Conservation (phyloP, 2,113 vertebrate genomes). For the Gymnocephalus cernua region DNA sequence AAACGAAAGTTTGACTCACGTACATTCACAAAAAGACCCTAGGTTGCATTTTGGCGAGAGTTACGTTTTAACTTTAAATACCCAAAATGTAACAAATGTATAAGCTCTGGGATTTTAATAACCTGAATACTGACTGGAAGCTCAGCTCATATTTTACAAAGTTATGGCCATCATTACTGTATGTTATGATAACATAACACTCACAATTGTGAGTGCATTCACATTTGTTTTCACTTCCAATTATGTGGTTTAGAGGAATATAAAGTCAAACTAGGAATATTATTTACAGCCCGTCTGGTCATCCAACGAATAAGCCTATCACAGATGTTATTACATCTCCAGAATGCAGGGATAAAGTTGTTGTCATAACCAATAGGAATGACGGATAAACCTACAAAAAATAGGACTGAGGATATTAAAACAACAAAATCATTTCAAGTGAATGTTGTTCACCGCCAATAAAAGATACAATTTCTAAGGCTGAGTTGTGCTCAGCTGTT, state of each 20-base stretch:
- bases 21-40: too few relatives aligned
- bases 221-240: neutral
- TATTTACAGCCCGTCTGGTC: neutral
- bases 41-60: too few relatives aligned
- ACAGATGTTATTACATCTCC: conserved; percentile 6
- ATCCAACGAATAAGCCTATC: neutral
- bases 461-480: neutral
- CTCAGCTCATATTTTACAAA: neutral
- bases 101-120: neutral
- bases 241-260: too few relatives aligned
- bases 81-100: neutral
- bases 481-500: neutral
- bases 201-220: neutral
- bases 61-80: neutral
- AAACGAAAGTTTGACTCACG: too few relatives aligned
- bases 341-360: neutral
- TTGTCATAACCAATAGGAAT: neutral
- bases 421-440: conserved; percentile 11
- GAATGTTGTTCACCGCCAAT: conserved; percentile 13
- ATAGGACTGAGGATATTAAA: conserved; percentile 7
- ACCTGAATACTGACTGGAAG: neutral
- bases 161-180: neutral
- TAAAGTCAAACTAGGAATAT: neutral
- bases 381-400: conserved; percentile 13
- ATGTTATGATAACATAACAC: too few relatives aligned